phyloP scores from a whole-genome alignment of 2,113 vertebrate species.

The Forbesichthys agassizii region DNA sequence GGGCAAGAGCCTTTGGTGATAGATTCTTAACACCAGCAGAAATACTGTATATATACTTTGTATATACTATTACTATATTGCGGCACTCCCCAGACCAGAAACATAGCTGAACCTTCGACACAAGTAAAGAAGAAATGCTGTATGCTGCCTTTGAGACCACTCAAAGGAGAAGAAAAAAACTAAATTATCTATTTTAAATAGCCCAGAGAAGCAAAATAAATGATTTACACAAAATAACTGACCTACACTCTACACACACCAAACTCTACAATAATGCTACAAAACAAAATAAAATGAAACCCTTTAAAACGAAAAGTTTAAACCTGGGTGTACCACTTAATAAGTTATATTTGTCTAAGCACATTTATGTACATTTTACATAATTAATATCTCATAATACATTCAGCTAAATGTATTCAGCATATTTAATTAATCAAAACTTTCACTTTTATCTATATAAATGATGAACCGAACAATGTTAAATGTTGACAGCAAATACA shows the following conservation, averaged over 20 bases:
- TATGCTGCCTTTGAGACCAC: constrained; percentile 44
- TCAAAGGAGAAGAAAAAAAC: constrained; percentile 36
- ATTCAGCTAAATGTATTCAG: too few species aligned
- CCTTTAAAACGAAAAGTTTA: constrained; percentile 3
- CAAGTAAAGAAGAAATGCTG: constrained; percentile 50
- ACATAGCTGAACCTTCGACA: constrained; percentile 59
- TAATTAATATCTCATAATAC: too few species aligned
- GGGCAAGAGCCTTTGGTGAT: constrained; percentile 49
- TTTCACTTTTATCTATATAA: too few species aligned
- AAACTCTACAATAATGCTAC: constrained; percentile 6
- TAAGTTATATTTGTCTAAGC: too few species aligned
- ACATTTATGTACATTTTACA: too few species aligned
- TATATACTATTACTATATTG: constrained; percentile 30
- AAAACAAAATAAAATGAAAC: constrained; percentile 18
- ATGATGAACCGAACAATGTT: too few species aligned
- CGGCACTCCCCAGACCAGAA: constrained; percentile 45
- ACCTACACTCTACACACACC: not conserved
- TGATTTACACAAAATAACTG: constrained; percentile 28
- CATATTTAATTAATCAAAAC: too few species aligned
- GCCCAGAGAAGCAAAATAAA: not conserved
- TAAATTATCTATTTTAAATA: not conserved
- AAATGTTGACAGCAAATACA: too few species aligned
- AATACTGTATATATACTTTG: not conserved
- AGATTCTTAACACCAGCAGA: constrained; percentile 42
- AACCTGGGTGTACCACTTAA: not conserved